phyloP scores from a whole-genome alignment of 2,113 vertebrate genomes.

The Chaenocephalus aceratus region DNA sequence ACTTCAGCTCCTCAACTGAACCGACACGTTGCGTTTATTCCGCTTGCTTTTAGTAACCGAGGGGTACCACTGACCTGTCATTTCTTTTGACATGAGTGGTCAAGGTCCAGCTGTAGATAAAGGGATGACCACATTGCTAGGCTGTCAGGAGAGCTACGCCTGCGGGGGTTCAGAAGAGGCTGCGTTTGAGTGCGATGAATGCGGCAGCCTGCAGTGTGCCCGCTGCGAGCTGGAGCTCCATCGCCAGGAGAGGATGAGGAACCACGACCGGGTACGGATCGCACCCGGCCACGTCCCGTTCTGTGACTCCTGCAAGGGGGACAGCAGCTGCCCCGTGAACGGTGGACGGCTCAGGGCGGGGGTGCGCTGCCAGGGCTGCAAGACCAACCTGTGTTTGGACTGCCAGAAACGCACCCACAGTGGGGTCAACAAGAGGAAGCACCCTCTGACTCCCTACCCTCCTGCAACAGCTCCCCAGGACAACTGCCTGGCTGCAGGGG shows the following conservation, averaged over 20 bases:
- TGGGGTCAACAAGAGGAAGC: slow-evolving; percentile 92
- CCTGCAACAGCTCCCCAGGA: slow-evolving; percentile 71
- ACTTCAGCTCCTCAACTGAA: background rate
- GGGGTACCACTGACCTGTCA: slow-evolving; percentile 17
- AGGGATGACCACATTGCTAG: slow-evolving; percentile 83
- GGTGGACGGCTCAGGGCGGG: slow-evolving; percentile 88
- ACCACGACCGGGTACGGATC: slow-evolving; percentile 94
- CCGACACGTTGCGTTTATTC: slow-evolving; percentile 7
- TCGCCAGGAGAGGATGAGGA: slow-evolving; percentile 90
- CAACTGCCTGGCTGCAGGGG: slow-evolving; percentile 69
- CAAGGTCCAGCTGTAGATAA: slow-evolving; percentile 87
- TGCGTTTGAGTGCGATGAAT: slow-evolving; percentile 95
- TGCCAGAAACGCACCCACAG: slow-evolving; percentile 96
- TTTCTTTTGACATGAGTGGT: slow-evolving; percentile 86
- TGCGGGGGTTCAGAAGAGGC: slow-evolving; percentile 94
- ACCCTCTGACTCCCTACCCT: slow-evolving; percentile 86
- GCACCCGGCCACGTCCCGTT: slow-evolving; percentile 90
- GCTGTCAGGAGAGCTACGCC: slow-evolving; percentile 97
- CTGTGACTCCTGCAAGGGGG: slow-evolving; percentile 94
- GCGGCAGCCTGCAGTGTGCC: slow-evolving; percentile 93
- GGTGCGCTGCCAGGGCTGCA: slow-evolving; percentile 95
- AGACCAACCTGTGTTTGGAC: slow-evolving; percentile 94
- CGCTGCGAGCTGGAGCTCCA: slow-evolving; percentile 96
- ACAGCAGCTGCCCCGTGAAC: slow-evolving; percentile 73
- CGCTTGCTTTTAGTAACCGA: too few species aligned